Conservation (phyloP, 2,888 invertebrate species). For the Lampropteryx suffumata region DNA sequence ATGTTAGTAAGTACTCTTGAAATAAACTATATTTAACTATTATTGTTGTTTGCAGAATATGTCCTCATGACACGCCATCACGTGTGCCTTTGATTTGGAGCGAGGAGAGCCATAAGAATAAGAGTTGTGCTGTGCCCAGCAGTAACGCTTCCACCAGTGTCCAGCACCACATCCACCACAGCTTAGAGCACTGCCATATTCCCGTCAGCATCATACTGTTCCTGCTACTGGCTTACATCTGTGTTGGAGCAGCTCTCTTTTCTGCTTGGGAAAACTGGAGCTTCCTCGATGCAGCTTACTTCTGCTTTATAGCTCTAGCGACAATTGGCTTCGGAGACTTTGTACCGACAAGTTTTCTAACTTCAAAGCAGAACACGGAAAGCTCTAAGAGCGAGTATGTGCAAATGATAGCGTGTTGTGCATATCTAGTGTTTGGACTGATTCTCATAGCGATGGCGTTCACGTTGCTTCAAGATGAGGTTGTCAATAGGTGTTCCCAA, state of each 20-base stretch:
- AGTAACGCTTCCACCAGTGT: slow-evolving; percentile 63
- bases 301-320: slow-evolving; percentile 92
- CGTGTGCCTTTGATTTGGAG: slow-evolving; percentile 88
- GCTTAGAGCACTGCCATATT: slow-evolving; percentile 71
- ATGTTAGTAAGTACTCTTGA: too few species aligned
- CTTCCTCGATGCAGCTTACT: slow-evolving; percentile 91
- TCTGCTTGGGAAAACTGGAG: slow-evolving; percentile 92
- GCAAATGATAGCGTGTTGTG: slow-evolving; percentile 90
- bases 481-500: slow-evolving; percentile 88
- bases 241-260: slow-evolving; percentile 89
- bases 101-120: slow-evolving; percentile 66
- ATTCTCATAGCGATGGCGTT: slow-evolving; percentile 93
- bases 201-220: slow-evolving; percentile 83
- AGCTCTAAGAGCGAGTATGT: slow-evolving; percentile 82
- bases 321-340: slow-evolving; percentile 93
- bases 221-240: slow-evolving; percentile 88
- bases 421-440: slow-evolving; percentile 90
- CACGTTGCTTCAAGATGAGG: slow-evolving; percentile 91
- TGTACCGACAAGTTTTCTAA: slow-evolving; percentile 83
- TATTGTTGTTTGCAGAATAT: slow-evolving; percentile 58
- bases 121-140: slow-evolving; percentile 66
- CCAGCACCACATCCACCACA: slow-evolving; percentile 58
- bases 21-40: too few species aligned
- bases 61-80: slow-evolving; percentile 89
- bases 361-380: slow-evolving; percentile 69